These are phyloP conservation scores for Galeopsomyia nigrocyanea DNA, from an alignment of 2,888 invertebrate genomes.

Conservation along the genomic window DNA sequence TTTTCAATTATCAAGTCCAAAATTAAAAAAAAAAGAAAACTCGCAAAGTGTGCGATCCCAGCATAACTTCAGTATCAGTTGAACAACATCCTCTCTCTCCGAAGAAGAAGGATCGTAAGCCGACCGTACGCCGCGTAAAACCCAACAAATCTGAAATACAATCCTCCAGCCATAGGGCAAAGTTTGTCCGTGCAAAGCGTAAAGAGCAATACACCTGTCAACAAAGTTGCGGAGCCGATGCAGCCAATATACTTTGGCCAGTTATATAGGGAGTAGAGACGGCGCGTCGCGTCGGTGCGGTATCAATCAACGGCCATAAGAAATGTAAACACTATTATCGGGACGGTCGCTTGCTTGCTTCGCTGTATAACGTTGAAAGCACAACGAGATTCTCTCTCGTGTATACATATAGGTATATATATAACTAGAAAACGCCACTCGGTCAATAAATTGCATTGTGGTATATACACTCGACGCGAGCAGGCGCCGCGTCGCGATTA, in stretches of 20 bases:
- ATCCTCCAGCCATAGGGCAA: no score
- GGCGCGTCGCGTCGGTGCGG: no score
- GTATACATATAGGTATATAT: no score
- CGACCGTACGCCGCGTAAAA: no score
- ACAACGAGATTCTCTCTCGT: no score
- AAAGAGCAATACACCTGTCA: no score
- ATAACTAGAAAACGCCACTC: not conserved
- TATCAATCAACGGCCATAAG: slow-evolving; percentile 28
- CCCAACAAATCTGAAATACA: no score
- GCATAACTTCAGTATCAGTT: not conserved
- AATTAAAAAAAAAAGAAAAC: no score
- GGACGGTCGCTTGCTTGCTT: not conserved
- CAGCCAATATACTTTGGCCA: not conserved
- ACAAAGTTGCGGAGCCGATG: not conserved
- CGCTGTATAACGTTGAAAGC: no score
- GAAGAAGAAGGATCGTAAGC: no score
- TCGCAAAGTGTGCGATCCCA: not conserved
- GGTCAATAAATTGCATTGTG: slow-evolving; percentile 44
- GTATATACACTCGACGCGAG: not conserved
- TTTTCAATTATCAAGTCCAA: slow-evolving; percentile 10
- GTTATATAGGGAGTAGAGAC: no score
- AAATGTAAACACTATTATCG: slow-evolving; percentile 37
- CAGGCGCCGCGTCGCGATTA: slow-evolving; percentile 34
- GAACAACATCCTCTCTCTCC: slow-evolving; percentile 2
- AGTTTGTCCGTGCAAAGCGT: no score